These are phyloP conservation scores for Cephalotes varians DNA, from an alignment of 2,888 invertebrate genomes.

Conservation along the genomic window DNA sequence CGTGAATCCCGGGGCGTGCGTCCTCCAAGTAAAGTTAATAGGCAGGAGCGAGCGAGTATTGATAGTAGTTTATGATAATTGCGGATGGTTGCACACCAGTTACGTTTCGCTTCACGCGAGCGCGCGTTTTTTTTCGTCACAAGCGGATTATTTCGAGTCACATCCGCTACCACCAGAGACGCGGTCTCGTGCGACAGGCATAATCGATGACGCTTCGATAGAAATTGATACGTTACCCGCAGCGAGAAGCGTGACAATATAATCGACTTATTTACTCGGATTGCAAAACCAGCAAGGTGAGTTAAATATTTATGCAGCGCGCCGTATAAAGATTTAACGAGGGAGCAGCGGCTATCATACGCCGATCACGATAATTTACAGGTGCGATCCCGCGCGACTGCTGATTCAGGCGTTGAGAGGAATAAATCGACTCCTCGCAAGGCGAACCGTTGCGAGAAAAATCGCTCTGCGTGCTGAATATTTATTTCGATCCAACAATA, in stretches of 20 bases:
- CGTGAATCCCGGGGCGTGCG: conserved; percentile 24
- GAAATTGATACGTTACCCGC: conserved; percentile 71
- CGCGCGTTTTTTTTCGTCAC: conserved; percentile 20
- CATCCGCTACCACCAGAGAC: neutral
- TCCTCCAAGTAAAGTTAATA: conserved; percentile 32
- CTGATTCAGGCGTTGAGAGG: conserved; percentile 9
- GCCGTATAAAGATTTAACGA: conserved; percentile 70
- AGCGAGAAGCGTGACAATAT: conserved; percentile 64
- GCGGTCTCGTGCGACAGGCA: neutral
- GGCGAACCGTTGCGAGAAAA: neutral
- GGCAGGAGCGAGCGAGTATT: conserved; percentile 21
- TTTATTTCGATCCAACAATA: conserved; percentile 35
- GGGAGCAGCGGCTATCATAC: conserved; percentile 63
- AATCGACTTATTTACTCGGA: conserved; percentile 71
- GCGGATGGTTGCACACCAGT: conserved; percentile 15
- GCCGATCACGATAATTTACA: conserved; percentile 52
- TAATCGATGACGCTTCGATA: conserved; percentile 41
- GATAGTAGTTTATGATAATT: conserved; percentile 50
- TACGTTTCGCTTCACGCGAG: conserved; percentile 4
- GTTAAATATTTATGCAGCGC: conserved; percentile 68
- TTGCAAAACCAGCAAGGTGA: conserved; percentile 67
- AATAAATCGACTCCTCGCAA: neutral
- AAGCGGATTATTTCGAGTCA: conserved; percentile 13
- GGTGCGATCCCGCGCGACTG: neutral
- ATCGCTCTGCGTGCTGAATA: neutral